Conservation (phyloP, 2,113 vertebrate genomes). For the Nycticebus coucang region DNA sequence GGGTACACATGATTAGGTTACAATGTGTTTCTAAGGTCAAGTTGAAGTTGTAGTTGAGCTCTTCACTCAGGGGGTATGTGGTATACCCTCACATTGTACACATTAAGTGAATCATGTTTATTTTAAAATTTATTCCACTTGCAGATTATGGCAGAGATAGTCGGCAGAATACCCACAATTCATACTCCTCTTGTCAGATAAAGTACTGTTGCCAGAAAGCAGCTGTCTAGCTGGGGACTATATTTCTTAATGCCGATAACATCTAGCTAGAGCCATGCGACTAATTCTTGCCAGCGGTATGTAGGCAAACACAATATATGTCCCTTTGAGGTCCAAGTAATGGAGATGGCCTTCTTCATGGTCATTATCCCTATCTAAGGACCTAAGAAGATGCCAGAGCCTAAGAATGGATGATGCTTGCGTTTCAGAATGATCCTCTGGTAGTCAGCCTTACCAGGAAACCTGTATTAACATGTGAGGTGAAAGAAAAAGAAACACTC, state of each 20-base stretch:
- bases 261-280: neutral
- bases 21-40: no score
- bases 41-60: no score
- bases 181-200: neutral
- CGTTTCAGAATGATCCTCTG: neutral
- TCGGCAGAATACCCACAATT: neutral
- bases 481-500: conserved; percentile 10
- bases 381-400: neutral
- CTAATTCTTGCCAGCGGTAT: neutral
- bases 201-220: neutral
- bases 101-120: neutral
- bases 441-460: neutral
- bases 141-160: neutral
- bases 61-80: no score
- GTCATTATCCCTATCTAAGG: neutral
- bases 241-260: neutral
- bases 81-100: no score
- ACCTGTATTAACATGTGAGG: neutral
- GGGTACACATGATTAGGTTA: no score
- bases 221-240: neutral
- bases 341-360: neutral
- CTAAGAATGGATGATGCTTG: neutral
- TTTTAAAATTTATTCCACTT: conserved; percentile 21
- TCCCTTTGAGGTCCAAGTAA: neutral
- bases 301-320: neutral